Evolutionary conservation across 2,113 vertebrate genomes (phyloP), one percentile per base, ranked within the genome.

Genomic region (Epinephelus fuscoguttatus): DNA sequence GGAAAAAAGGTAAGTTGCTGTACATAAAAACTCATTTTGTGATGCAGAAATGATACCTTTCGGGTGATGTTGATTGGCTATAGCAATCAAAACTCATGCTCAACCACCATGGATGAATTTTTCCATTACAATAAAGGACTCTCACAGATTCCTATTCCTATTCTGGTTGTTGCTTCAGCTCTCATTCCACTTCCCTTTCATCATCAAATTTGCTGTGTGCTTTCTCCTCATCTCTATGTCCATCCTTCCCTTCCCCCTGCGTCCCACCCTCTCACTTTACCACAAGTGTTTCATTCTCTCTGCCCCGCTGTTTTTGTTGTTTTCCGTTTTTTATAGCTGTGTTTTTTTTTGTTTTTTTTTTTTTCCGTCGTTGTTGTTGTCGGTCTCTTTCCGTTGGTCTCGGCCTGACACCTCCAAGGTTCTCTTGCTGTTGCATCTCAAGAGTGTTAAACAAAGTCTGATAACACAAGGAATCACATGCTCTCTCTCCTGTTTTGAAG

Each of bases 211-310:
- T 75, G 49, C 23, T 40, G 57, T 2, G 15, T 78, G 52, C 57
- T 37, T 73, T 21, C 23, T 55, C 30, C 33, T 55, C 25, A 64
- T 82, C 63, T 61, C 25, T 61, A 40, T 47, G 62, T 75, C 68
- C 42, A 1, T 64, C 80, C 45, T 30, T 12, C 45, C 33, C 13
- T 19, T 33, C 30, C 15, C 59, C 33, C 37, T 8, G 45, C n/a
- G 77, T 81, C 53, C 70, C 75, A 67, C 61, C 66, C 69, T 88
- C 77, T 86, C 85, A 81, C 83, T 84, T 89, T 53, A 75, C 74
- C 82, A 68, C 77, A 78, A 80, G 81, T 89, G 85, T 86, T 88
- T 82, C 74, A 85, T 90, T 85, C 72, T 80, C 78, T 80, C 64
- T 8, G 5, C 23, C 87, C 85, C 61, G 82, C 81, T 90, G 81